Conservation (phyloP, 2,888 invertebrate species). For the Xestia xanthographa region DNA sequence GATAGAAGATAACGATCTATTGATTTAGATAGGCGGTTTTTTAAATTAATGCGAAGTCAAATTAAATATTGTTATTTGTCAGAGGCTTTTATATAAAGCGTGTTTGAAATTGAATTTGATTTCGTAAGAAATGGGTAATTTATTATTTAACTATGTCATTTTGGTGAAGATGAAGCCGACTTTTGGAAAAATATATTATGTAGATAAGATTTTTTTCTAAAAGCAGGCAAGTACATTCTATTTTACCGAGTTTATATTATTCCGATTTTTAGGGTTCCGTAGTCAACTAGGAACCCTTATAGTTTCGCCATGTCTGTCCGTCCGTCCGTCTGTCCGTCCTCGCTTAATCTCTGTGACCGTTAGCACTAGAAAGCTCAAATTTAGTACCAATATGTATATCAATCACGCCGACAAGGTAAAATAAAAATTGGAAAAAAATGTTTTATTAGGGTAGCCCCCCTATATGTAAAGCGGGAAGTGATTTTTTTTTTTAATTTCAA, state of each 20-base stretch:
- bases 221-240: neutral
- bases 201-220: neutral
- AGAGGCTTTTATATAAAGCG: slow-evolving; percentile 20
- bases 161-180: neutral
- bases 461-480: no score
- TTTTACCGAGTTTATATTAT: neutral
- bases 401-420: no score
- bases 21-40: slow-evolving; percentile 50
- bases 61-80: slow-evolving; percentile 51
- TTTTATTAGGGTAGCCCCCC: no score
- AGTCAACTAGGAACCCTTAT: no score
- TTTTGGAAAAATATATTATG: neutral
- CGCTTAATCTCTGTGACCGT: no score
- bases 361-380: no score
- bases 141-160: slow-evolving; percentile 1
- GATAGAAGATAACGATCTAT: slow-evolving; percentile 60
- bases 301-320: no score
- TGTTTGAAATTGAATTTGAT: slow-evolving; percentile 25
- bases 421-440: no score
- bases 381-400: no score
- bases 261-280: no score
- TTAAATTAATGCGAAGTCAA: slow-evolving; percentile 33
- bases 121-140: neutral
- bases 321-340: no score
- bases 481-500: no score